Evolutionary conservation across 2,888 invertebrate species (phyloP), one percentile per base, ranked within the genome.

Genomic region (Lydus trimaculatus): DNA sequence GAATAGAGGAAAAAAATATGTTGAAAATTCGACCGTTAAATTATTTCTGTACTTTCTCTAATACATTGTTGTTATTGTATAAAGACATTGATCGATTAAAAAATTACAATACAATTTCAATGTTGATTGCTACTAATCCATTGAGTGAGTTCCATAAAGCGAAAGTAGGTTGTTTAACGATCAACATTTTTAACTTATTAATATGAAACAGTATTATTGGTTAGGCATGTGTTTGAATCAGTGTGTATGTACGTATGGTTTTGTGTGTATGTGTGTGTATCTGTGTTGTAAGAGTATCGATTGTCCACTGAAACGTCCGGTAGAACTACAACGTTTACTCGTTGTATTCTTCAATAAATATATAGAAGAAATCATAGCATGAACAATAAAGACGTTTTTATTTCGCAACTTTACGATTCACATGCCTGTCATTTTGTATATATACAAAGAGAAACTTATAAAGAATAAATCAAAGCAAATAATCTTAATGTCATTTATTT

Each of bases 241-340:
- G 59, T 31, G 67, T 66, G 39, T 63, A 60, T 56, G 31, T 39
- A 28, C 3, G 4, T 39, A 17, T 43, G 43, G 7, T n/a, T 43
- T n/a, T 43, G 7, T 43, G 11, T 39, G 15, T 39, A n/a, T 15
- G 3, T 39, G 15, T 39, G 15, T 43, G 1, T 5, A 7, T 17
- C 13, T n/a, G 36, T 43, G 43, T 43, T 43, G 17, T 43, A 17
- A 43, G 8, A 25, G 69, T 69, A 69, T 69, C 78, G 80, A 80
- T 80, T 80, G 79, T 77, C 76, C 79, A 76, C 48, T 66, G 69
- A 66, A n/a, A 74, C 77, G 77, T 78, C 78, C 78, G 73, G 74
- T 63, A 43, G n/a, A 43, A 43, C 17, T 17, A 5, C 17, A 8
- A 5, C 43, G 7, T n/a, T n/a, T 43, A 43, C n/a, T 17, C 17